These are phyloP conservation scores for Vesta saturnalis DNA, from an alignment of 2,888 invertebrate genomes.

Conservation along the genomic window DNA sequence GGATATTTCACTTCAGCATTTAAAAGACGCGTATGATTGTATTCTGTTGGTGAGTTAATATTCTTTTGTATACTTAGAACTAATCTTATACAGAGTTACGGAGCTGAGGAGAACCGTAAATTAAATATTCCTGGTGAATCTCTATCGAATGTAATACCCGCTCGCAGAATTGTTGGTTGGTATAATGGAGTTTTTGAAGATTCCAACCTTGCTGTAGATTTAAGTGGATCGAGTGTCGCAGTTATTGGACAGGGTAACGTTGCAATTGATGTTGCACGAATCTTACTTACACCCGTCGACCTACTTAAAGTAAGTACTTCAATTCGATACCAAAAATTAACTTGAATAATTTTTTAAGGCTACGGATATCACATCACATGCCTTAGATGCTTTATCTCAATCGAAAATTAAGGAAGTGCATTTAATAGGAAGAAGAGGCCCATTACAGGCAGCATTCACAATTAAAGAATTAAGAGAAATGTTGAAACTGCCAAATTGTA, in stretches of 20 bases:
- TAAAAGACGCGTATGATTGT: conserved; percentile 86
- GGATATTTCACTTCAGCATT: conserved; percentile 81
- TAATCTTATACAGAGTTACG: conserved; percentile 87
- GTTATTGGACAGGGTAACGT: conserved; percentile 99
- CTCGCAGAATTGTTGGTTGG: conserved; percentile 96
- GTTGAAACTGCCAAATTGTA: conserved; percentile 79
- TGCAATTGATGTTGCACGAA: conserved; percentile 95
- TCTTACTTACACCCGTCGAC: conserved; percentile 90
- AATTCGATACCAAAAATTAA: no score
- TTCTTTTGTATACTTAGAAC: no score
- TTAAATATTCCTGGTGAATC: conserved; percentile 89
- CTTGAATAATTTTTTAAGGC: no score
- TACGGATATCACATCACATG: conserved; percentile 91
- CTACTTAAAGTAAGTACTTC: conserved; percentile 77
- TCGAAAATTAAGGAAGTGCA: conserved; percentile 84
- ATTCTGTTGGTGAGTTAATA: conserved; percentile 82
- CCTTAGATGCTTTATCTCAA: conserved; percentile 76
- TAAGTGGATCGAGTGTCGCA: conserved; percentile 71
- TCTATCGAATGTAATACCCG: conserved; percentile 80
- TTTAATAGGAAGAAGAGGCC: conserved; percentile 92
- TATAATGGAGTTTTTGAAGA: conserved; percentile 93
- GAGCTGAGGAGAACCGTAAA: conserved; percentile 85
- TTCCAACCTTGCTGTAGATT: conserved; percentile 72
- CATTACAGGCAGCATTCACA: no score
- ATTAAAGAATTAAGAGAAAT: conserved; percentile 97